These are phyloP conservation scores for Micromys minutus DNA, from an alignment of 2,113 vertebrate genomes.

Conservation along the genomic window DNA sequence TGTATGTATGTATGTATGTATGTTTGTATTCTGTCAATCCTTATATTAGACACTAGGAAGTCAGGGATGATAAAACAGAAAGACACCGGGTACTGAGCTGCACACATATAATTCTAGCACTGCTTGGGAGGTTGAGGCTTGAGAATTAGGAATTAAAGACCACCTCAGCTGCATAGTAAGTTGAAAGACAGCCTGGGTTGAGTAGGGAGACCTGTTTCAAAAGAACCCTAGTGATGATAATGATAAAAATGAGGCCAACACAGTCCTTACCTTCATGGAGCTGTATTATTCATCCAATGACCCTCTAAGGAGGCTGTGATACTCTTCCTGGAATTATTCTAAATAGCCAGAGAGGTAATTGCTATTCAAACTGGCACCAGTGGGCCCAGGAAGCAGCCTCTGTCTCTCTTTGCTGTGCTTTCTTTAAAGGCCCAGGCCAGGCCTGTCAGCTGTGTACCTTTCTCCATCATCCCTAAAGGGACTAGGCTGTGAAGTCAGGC, in stretches of 20 bases:
- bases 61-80: background rate
- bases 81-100: background rate
- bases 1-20: too few relatives aligned
- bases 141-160: background rate
- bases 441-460: background rate
- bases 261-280: background rate
- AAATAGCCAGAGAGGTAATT: slow-evolving; percentile 18
- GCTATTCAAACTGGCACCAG: background rate
- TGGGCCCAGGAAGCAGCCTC: background rate
- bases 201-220: background rate
- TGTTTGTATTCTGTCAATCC: background rate
- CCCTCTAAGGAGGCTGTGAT: background rate
- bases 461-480: background rate
- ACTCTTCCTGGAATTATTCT: slow-evolving; percentile 18
- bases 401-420: background rate
- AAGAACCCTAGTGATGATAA: background rate
- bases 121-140: background rate
- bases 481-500: background rate
- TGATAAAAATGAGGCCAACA: background rate
- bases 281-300: background rate
- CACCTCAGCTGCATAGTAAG: background rate
- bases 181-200: background rate
- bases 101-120: background rate
- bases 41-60: background rate
- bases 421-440: background rate